Evolutionary conservation across 1,140 invertebrate species (phyloP).

Genomic region (Atta cephalotes): DNA sequence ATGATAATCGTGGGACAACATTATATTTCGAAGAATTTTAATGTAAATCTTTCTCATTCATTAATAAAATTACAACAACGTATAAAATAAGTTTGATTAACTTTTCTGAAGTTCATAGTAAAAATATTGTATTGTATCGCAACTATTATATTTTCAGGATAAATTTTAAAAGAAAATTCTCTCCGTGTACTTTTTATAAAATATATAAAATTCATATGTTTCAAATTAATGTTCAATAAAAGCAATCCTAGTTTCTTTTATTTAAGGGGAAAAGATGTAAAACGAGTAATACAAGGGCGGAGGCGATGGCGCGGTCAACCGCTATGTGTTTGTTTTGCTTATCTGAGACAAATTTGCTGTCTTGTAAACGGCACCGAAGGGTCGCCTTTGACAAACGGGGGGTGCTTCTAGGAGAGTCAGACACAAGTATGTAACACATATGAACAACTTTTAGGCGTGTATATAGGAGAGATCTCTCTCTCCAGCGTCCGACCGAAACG

Average conservation of each 20-base stretch:
- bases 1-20: too few species aligned
- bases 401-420: slow-evolving; percentile 72
- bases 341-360: slow-evolving; percentile 85
- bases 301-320: slow-evolving; percentile 17
- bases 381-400: slow-evolving; percentile 82
- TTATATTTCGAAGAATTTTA: too few species aligned
- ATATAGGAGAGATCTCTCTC: slow-evolving; percentile 42
- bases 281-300: not conserved
- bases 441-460: slow-evolving; percentile 55
- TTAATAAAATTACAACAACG: too few species aligned
- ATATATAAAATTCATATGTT: not conserved
- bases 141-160: too few species aligned
- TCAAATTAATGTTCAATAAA: not conserved
- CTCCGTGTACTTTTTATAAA: too few species aligned
- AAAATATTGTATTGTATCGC: too few species aligned
- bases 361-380: slow-evolving; percentile 85
- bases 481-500: slow-evolving; percentile 47
- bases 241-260: not conserved
- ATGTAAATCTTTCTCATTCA: too few species aligned
- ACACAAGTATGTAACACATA: slow-evolving; percentile 67
- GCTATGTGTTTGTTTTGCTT: slow-evolving; percentile 84
- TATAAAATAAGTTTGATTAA: too few species aligned
- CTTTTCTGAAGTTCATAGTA: too few species aligned
- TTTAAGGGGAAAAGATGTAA: not conserved
- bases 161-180: too few species aligned